Conservation (phyloP, 2,113 vertebrate genomes). For the Montifringilla adamsi region DNA sequence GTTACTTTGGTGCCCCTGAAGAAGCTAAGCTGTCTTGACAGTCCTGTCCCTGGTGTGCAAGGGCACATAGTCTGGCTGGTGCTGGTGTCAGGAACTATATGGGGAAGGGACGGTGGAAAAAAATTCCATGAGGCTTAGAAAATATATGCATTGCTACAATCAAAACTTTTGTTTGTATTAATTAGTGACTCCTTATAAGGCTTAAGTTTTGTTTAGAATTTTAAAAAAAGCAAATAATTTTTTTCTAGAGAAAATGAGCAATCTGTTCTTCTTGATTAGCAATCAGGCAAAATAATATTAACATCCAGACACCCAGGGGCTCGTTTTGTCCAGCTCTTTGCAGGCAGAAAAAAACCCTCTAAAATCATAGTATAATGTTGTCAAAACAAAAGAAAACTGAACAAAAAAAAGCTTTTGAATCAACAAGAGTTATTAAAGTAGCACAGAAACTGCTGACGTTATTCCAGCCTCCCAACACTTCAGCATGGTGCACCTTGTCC, state of each 20-base stretch:
- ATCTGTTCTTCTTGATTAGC: neutral
- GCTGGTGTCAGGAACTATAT: neutral
- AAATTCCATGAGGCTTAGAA: neutral
- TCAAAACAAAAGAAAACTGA: neutral
- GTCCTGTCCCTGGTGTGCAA: neutral
- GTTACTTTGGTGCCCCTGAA: neutral
- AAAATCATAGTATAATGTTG: neutral
- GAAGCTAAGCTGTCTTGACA: neutral
- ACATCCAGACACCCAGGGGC: neutral
- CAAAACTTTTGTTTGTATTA: neutral
- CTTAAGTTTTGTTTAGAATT: neutral
- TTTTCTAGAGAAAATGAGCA: neutral
- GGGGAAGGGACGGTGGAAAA: neutral
- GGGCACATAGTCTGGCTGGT: neutral
- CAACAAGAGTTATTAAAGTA: neutral
- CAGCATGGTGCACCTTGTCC: neutral
- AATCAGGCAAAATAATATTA: neutral
- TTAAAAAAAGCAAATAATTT: neutral
- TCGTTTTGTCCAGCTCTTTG: neutral
- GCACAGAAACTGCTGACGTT: neutral
- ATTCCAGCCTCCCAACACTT: neutral
- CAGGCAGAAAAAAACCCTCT: neutral
- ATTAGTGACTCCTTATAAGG: neutral
- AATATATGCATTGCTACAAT: neutral
- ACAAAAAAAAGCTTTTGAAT: neutral